phyloP scores from a whole-genome alignment of 1,140 invertebrate genomes.

The Nebria ingens region DNA sequence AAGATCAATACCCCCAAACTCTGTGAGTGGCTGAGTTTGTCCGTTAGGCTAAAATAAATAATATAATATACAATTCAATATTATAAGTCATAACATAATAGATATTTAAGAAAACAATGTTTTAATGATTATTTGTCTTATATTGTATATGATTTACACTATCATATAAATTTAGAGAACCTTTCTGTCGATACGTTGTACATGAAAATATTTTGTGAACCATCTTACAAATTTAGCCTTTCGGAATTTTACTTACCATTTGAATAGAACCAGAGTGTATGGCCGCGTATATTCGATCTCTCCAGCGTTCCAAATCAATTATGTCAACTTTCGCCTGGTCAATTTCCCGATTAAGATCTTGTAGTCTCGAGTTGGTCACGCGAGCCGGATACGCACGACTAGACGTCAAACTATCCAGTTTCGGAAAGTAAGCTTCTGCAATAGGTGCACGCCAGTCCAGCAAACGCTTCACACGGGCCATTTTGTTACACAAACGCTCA shows the following conservation, averaged over 20 bases:
- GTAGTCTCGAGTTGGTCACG: constrained; percentile 45
- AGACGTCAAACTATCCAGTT: constrained; percentile 54
- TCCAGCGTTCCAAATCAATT: constrained; percentile 59
- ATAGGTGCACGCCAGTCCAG: constrained; percentile 51
- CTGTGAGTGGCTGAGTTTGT: constrained; percentile 21
- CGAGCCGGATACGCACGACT: constrained; percentile 52
- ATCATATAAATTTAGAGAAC: not conserved
- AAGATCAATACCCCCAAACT: constrained; percentile 37
- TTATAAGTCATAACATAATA: no score
- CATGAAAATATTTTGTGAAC: no score
- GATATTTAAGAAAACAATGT: no score
- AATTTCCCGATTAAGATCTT: constrained; percentile 53
- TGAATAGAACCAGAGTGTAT: constrained; percentile 54
- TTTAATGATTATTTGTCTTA: no score
- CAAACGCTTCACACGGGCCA: constrained; percentile 45
- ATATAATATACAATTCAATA: no score
- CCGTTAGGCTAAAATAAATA: constrained; percentile 18
- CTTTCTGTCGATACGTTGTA: no score
- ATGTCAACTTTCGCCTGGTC: constrained; percentile 58
- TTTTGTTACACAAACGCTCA: constrained; percentile 53
- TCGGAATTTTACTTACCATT: constrained; percentile 39
- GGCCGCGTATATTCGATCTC: constrained; percentile 61
- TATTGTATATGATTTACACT: not conserved
- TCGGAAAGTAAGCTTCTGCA: constrained; percentile 59
- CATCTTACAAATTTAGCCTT: no score